Conservation (phyloP, 2,888 invertebrate genomes). For the Thumatha senex region DNA sequence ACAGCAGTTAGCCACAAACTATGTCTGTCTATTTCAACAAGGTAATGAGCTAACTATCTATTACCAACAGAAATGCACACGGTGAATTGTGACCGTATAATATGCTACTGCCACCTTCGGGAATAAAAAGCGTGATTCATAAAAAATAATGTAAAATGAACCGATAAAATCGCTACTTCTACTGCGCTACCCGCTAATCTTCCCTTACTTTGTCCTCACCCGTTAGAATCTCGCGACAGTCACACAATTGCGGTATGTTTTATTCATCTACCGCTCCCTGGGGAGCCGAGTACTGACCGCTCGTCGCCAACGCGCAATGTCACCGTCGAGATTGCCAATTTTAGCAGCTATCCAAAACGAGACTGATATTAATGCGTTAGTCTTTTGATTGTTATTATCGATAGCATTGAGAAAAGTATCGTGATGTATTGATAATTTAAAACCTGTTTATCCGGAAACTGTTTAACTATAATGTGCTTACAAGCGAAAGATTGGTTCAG, state of each 20-base stretch:
- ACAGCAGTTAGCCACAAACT: no score
- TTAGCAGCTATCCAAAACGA: neutral
- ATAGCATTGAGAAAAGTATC: conserved; percentile 1
- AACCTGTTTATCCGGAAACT: neutral
- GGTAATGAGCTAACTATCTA: no score
- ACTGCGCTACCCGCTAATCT: conserved; percentile 10
- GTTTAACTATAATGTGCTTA: no score
- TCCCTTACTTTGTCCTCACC: neutral
- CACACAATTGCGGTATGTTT: conserved; percentile 28
- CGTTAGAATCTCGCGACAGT: conserved; percentile 10
- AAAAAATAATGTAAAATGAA: no score
- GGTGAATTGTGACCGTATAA: no score
- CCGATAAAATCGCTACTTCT: neutral
- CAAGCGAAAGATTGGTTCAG: no score
- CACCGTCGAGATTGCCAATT: conserved; percentile 6
- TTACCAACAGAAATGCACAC: no score
- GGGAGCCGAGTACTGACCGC: neutral
- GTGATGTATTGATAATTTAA: neutral
- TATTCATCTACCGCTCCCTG: conserved; percentile 21
- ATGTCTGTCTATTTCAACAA: no score
- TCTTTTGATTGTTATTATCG: neutral
- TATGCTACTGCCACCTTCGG: no score
- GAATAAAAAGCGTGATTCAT: no score
- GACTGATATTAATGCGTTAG: neutral
- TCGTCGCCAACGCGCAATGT: neutral